These are phyloP conservation scores for Psittacula derbiana DNA, from an alignment of 2,797 vertebrate species.

Conservation along the genomic window DNA sequence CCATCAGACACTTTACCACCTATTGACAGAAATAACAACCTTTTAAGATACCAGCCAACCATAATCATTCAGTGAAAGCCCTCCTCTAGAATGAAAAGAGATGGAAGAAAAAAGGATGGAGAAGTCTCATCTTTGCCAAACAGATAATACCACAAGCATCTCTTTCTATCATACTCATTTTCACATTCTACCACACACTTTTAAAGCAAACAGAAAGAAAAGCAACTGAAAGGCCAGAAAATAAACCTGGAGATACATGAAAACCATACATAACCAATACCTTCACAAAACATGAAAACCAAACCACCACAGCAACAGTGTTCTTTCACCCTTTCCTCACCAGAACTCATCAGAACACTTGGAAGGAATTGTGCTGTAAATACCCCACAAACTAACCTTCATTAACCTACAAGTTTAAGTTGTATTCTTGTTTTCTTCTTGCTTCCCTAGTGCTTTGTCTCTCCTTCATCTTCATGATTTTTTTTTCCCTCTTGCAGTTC, in stretches of 20 bases:
- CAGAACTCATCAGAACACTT: background rate
- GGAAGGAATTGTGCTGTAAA: background rate
- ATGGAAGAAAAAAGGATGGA: background rate
- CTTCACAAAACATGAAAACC: background rate
- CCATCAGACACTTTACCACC: constrained; percentile 87
- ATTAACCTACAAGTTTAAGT: background rate
- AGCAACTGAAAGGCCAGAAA: background rate
- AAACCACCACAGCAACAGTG: background rate
- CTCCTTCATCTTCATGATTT: background rate
- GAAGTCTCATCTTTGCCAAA: background rate
- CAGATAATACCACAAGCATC: background rate
- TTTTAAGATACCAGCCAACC: background rate
- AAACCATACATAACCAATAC: background rate
- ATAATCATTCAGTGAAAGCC: background rate
- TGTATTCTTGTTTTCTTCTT: background rate
- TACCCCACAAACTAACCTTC: background rate
- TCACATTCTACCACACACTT: background rate
- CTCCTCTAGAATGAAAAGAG: background rate
- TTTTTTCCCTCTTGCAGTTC: background rate
- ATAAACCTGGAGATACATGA: accelerated
- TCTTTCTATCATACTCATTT: background rate
- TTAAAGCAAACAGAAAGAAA: background rate
- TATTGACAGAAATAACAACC: constrained; percentile 54
- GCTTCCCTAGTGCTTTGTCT: background rate
- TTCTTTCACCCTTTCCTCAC: background rate